Base-by-base conservation (phyloP, 2,797 vertebrate genomes). In the Sparidentex hasta region DNA sequence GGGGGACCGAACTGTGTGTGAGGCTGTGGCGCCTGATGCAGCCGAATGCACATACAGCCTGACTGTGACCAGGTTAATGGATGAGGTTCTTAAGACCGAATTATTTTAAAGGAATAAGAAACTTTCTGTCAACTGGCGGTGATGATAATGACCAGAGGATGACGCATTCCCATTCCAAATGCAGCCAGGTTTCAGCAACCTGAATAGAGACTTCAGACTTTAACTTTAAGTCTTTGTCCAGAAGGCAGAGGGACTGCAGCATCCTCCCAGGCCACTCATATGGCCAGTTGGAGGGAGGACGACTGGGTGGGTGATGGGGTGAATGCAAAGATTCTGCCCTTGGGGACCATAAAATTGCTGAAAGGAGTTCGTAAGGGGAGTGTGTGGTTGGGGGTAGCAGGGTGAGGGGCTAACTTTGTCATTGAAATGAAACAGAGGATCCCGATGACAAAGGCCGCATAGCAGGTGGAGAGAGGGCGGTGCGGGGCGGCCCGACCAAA, bases 381-480 rank as follows among this genome's bases (percentile, higher is more conserved):
- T 3, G 70, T 17, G 38, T 38, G 33, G 33, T 38, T 38, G 44
- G 44, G 43, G 43, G 43, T 12, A 38, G 16, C 41, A 58, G 81
- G 74, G 62, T 27, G 55, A 54, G 55, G 79, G 78, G 71, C 65
- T 38, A 96, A 97, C 96, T 96, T 96, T 96, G 95, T 96, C 93
- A 96, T 96, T 96, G 92, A 97, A 96, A 97, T 96, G 90, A 95
- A 92, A 90, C 68, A 82, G 84, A 93, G 75, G 81, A 84, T 90
- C 90, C 76, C 27, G 47, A 74, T 16, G 93, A 99, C 96, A 98
- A 98, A 96, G 88, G 94, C 90, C 57, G 95, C 92, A 82, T 95
- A 97, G 97, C 97, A 99, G 97, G 98, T 99, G 97, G 97, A 96
- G 96, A 96, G 95, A 94, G 94, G 95, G 94, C 92, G 91, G 95